Evolutionary conservation across 2,888 invertebrate species (phyloP).

Genomic region (Eupeodes luniger): DNA sequence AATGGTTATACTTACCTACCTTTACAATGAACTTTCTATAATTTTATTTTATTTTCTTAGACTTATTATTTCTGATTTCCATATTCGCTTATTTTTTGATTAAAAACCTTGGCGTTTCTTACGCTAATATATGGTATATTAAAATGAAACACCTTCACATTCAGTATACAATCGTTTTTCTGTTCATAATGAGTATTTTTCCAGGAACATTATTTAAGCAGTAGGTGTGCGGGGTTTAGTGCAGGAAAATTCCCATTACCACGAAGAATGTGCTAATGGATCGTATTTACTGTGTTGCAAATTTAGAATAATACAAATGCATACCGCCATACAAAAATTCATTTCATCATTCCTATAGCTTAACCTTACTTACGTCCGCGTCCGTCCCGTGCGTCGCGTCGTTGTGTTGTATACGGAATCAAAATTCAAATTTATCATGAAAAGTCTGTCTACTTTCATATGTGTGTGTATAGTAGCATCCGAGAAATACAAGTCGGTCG

Average conservation of each 20-base stretch:
- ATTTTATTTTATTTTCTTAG: too few relatives aligned
- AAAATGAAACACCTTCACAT: background rate
- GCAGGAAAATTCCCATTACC: conserved; percentile 15
- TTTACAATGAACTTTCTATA: too few relatives aligned
- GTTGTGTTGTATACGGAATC: conserved; percentile 3
- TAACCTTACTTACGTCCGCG: background rate
- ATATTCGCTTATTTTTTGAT: background rate
- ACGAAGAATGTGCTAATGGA: conserved; percentile 61
- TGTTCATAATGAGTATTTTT: background rate
- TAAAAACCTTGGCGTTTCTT: background rate
- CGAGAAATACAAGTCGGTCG: conserved; percentile 28
- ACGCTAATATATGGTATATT: background rate
- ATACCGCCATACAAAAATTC: background rate
- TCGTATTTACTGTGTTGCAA: conserved; percentile 6
- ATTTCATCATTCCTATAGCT: background rate
- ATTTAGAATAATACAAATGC: conserved; percentile 22
- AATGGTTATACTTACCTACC: too few relatives aligned
- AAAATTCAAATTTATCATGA: conserved; percentile 42
- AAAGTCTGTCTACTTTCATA: conserved; percentile 8
- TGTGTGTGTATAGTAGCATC: background rate
- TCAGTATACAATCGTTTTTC: background rate
- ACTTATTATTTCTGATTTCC: too few relatives aligned
- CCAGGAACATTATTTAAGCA: background rate
- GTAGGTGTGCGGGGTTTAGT: background rate
- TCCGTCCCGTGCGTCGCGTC: too few relatives aligned